Conservation (phyloP, 1,140 invertebrate genomes). For the Chironomus striatipennis region DNA sequence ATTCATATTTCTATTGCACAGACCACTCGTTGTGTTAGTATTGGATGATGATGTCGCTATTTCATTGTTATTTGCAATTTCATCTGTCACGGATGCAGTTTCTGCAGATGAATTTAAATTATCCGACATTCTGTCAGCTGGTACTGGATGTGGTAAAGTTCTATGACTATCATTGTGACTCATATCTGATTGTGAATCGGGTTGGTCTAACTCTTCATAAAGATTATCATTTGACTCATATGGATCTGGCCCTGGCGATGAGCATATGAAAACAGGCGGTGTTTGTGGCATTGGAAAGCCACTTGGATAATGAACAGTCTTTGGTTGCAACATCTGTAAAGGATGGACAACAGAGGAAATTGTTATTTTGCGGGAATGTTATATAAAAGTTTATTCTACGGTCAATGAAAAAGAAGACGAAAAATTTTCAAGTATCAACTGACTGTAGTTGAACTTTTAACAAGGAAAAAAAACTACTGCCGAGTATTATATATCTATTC, state of each 20-base stretch:
- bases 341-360: background rate
- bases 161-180: slow-evolving; percentile 48
- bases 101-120: slow-evolving; percentile 19
- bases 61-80: slow-evolving; percentile 18
- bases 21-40: background rate
- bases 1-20: background rate
- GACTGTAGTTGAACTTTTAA: too few relatives aligned
- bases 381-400: background rate
- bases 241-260: slow-evolving; percentile 57
- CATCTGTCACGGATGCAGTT: background rate
- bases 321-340: slow-evolving; percentile 56
- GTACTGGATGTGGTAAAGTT: slow-evolving; percentile 57
- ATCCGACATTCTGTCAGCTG: slow-evolving; percentile 24
- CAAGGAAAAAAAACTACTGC: too few relatives aligned
- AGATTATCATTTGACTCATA: slow-evolving; percentile 60
- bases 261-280: slow-evolving; percentile 55
- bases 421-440: too few relatives aligned
- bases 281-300: slow-evolving; percentile 48
- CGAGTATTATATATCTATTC: too few relatives aligned
- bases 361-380: background rate
- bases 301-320: slow-evolving; percentile 47
- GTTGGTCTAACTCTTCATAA: slow-evolving; percentile 53
- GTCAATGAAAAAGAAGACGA: background rate
- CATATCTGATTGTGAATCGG: slow-evolving; percentile 49
- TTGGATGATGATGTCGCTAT: background rate